Evolutionary conservation across 2,797 vertebrate genomes (phyloP).

Genomic region (Sphenopsis melanotis): DNA sequence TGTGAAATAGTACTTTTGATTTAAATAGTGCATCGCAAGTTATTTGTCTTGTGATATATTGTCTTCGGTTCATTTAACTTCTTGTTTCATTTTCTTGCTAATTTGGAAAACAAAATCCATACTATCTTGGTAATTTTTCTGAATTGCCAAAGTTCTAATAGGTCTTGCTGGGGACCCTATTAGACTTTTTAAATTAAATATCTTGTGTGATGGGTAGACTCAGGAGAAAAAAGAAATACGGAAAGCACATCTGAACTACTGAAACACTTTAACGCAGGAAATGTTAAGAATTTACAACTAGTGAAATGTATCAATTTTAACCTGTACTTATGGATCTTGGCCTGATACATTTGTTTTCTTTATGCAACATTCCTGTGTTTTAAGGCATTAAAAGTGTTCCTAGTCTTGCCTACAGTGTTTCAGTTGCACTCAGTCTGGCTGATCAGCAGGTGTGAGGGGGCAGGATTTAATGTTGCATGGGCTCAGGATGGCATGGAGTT

Average conservation of each 20-base stretch:
- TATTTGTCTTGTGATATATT: neutral
- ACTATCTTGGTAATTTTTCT: neutral
- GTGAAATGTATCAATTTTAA: neutral
- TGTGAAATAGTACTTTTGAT: neutral
- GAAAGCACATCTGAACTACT: neutral
- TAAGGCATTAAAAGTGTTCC: neutral
- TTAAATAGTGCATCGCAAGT: neutral
- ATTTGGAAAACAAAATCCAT: neutral
- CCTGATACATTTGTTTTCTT: neutral
- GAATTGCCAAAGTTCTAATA: neutral
- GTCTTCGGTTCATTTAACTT: neutral
- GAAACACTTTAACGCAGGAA: neutral
- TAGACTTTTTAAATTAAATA: neutral
- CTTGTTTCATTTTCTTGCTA: neutral
- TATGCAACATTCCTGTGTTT: neutral
- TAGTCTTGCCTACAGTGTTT: neutral
- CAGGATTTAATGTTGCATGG: neutral
- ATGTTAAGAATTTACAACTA: neutral
- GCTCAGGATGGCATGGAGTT: neutral
- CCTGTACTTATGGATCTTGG: neutral
- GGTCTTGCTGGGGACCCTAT: neutral
- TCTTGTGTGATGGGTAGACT: neutral
- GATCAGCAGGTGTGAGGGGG: rapidly evolving
- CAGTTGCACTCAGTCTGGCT: neutral
- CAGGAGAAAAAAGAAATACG: neutral